Evolutionary conservation across 2,888 invertebrate genomes (phyloP), one percentile per base, ranked within the genome.

Genomic region (Brachyopa scutellaris): DNA sequence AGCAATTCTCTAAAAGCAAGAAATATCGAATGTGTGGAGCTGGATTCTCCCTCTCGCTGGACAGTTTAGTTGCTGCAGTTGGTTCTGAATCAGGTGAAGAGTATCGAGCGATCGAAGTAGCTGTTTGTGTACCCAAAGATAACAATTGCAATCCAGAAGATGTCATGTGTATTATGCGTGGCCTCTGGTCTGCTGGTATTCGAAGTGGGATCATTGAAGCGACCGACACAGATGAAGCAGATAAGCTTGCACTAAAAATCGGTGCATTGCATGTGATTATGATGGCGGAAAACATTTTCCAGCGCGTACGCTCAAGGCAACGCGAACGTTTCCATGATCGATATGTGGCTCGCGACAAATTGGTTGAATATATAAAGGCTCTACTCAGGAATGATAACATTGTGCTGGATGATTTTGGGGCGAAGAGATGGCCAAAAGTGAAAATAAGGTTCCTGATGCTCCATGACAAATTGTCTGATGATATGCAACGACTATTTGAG

Each of bases 21-120:
- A 86, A 85, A 57, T 87, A 90, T 0, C 87, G 87, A 0, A 88
- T 89, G 2, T 88, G 90, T 73, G 96, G 95, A 0, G 96, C 95
- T 0, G 97, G 98, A 0, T 93, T 97, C 84, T 97, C 97, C 2
- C 93, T 98, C 87, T 96, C 95, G 0, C 89, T 97, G 74, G 97
- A 98, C 86, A 93, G 94, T 86, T 91, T 97, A 85, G 93, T 94
- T 0, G 92, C 92, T 51, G 92, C 93, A 0, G 90, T 94, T n/a
- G 91, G 91, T 23, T 91, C 92, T 73, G 90, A 92, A 86, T 85
- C 92, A 85, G 89, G 92, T 86, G 89, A 92, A 86, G 92, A 93
- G 86, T 90, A 90, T 72, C 89, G 90, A 1, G 90, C 91, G 11
- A 91, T 93, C 15, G 95, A 95, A 86, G 93, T 94, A 0, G 92